These are phyloP conservation scores for Leiothrix lutea DNA, from an alignment of 2,113 vertebrate species.

Conservation along the genomic window DNA sequence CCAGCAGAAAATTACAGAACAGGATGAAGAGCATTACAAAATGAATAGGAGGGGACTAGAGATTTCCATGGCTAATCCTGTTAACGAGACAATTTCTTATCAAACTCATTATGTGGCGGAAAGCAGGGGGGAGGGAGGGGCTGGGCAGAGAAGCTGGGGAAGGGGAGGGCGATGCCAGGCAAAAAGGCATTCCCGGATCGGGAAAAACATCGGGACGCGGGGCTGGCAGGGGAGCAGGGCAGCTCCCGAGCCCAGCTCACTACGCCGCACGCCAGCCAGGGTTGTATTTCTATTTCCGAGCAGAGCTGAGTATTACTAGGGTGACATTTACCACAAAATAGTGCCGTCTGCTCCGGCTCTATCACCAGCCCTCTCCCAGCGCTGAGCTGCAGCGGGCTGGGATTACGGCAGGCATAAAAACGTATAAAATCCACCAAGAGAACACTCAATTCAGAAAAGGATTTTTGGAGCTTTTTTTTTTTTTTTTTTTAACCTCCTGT, in stretches of 20 bases:
- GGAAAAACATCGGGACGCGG: fast-evolving
- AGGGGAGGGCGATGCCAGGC: not conserved
- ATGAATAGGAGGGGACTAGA: slow-evolving; percentile 71
- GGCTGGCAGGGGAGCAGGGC: not conserved
- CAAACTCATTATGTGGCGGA: slow-evolving; percentile 71
- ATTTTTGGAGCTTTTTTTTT: not conserved
- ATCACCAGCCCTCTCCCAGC: not conserved
- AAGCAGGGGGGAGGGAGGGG: not conserved
- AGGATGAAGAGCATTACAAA: slow-evolving; percentile 66
- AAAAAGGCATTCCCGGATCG: not conserved
- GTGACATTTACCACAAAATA: not conserved
- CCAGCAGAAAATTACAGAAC: slow-evolving; percentile 73
- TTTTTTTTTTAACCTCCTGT: not conserved
- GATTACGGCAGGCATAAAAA: not conserved
- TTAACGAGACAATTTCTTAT: slow-evolving; percentile 81
- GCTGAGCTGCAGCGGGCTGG: not conserved
- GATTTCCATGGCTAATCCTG: slow-evolving; percentile 78
- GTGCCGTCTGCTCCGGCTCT: not conserved
- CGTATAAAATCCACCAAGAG: not conserved
- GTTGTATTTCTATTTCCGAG: not conserved
- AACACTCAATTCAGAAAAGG: not conserved
- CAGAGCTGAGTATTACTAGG: not conserved
- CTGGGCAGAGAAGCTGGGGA: not conserved
- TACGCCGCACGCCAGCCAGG: not conserved
- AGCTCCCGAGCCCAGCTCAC: not conserved